A percentile compares a stretch with the other conserved stretches of the same genome.
phyloP scores from a whole-genome alignment of 2,113 vertebrate species.

The Catharus fuscescens region DNA sequence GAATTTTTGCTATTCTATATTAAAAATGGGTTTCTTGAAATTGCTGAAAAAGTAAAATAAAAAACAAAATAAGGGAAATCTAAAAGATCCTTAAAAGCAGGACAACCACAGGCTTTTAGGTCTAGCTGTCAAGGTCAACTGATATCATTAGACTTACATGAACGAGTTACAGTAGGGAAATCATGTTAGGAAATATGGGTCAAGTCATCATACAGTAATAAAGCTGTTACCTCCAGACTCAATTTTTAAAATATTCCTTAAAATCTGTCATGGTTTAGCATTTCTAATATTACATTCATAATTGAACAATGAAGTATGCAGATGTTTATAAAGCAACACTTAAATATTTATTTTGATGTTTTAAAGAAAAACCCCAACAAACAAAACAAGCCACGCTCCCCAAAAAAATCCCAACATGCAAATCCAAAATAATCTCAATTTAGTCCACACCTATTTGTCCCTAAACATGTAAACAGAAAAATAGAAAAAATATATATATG shows the following conservation, averaged over 20 bases:
- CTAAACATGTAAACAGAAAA: not conserved
- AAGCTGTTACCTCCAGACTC: conserved; percentile 72
- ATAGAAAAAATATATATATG: not conserved
- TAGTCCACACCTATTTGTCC: not conserved
- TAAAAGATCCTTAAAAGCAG: not conserved
- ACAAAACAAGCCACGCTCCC: fast-evolving
- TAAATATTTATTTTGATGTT: not conserved
- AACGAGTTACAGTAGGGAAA: conserved; percentile 80
- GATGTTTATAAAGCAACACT: not conserved
- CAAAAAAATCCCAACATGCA: fast-evolving
- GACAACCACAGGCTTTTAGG: conserved; percentile 73
- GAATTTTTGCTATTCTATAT: not conserved
- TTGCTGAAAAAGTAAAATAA: conserved; percentile 39
- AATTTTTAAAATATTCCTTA: conserved; percentile 41
- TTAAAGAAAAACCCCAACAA: not conserved
- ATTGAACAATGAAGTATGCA: not conserved
- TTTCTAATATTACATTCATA: not conserved
- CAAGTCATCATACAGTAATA: conserved; percentile 73
- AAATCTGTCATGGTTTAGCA: conserved; percentile 1
- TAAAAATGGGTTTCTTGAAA: conserved; percentile 22
- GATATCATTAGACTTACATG: conserved; percentile 81
- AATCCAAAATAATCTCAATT: not conserved
- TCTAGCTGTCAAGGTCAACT: conserved; percentile 81
- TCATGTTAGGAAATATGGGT: conserved; percentile 80
- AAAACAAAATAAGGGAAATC: not conserved